Conservation (phyloP, 2,888 invertebrate genomes). For the Idaea aversata region DNA sequence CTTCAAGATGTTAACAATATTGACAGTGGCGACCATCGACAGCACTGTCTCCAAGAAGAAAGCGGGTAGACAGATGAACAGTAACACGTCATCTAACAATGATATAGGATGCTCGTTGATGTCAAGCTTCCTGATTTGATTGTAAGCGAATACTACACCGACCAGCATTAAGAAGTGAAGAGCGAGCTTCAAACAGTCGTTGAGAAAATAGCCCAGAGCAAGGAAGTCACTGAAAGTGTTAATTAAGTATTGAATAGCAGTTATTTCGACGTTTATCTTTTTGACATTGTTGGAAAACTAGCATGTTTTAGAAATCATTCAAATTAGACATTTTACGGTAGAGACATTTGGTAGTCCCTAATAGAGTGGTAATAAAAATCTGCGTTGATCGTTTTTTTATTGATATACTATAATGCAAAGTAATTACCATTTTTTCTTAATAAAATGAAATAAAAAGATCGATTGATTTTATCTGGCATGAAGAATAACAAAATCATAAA, state of each 20-base stretch:
- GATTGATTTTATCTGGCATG: too few species aligned
- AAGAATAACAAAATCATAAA: too few species aligned
- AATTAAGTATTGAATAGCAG: not conserved
- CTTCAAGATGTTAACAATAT: slow-evolving; percentile 70
- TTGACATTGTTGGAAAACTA: too few species aligned
- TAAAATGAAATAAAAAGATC: too few species aligned
- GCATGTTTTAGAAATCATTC: too few species aligned
- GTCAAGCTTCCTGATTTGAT: slow-evolving; percentile 83
- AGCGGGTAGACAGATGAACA: slow-evolving; percentile 86
- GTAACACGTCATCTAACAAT: slow-evolving; percentile 84
- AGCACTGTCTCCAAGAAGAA: slow-evolving; percentile 86
- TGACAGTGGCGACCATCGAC: slow-evolving; percentile 83
- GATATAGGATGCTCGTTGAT: slow-evolving; percentile 83
- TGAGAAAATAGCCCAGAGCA: slow-evolving; percentile 72
- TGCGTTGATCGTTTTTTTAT: too few species aligned
- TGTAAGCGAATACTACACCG: slow-evolving; percentile 80
- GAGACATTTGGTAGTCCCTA: too few species aligned
- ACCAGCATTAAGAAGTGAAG: slow-evolving; percentile 81
- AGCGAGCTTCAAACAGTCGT: slow-evolving; percentile 73
- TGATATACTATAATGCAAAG: too few species aligned
- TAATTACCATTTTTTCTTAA: too few species aligned
- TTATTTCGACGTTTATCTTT: too few species aligned
- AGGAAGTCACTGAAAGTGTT: slow-evolving; percentile 65
- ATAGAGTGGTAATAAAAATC: too few species aligned
- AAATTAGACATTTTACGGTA: too few species aligned